phyloP scores from a whole-genome alignment of 2,797 vertebrate species.

The Coilia nasus region DNA sequence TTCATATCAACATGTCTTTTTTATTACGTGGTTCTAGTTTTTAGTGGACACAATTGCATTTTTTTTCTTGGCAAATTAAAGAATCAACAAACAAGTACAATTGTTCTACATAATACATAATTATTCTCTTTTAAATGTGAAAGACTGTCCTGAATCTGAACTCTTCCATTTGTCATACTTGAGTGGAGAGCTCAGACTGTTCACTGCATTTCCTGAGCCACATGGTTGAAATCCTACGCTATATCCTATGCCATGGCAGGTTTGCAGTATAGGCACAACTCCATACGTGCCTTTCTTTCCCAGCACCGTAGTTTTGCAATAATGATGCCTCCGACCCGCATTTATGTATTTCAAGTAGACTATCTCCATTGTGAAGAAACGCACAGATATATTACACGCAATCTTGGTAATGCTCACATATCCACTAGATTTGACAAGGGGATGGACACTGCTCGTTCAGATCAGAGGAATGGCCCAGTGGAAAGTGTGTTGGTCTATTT shows the following conservation, averaged over 20 bases:
- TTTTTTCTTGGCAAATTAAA: background rate
- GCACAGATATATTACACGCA: background rate
- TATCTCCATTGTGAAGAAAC: background rate
- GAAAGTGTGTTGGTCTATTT: slow-evolving; percentile 6
- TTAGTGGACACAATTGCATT: background rate
- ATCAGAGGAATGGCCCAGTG: background rate
- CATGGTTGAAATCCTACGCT: background rate
- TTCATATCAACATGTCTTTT: background rate
- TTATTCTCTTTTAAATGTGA: background rate
- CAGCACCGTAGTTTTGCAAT: no score
- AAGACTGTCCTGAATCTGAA: background rate
- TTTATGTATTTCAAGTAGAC: background rate
- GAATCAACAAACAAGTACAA: background rate
- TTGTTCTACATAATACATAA: background rate
- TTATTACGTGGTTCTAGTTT: background rate
- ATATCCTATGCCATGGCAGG: background rate
- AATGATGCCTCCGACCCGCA: no score
- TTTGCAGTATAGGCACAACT: background rate
- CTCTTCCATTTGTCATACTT: background rate
- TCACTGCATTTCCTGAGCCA: background rate
- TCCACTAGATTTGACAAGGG: slow-evolving; percentile 1
- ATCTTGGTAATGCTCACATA: background rate
- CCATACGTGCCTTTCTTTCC: background rate
- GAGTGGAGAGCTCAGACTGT: background rate
- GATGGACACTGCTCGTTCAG: background rate